Percentiles rank a stretch among this genome's conserved stretches.
These are phyloP conservation scores for Hafferia zeledoni DNA, from an alignment of 2,797 vertebrate species.

Conservation along the genomic window DNA sequence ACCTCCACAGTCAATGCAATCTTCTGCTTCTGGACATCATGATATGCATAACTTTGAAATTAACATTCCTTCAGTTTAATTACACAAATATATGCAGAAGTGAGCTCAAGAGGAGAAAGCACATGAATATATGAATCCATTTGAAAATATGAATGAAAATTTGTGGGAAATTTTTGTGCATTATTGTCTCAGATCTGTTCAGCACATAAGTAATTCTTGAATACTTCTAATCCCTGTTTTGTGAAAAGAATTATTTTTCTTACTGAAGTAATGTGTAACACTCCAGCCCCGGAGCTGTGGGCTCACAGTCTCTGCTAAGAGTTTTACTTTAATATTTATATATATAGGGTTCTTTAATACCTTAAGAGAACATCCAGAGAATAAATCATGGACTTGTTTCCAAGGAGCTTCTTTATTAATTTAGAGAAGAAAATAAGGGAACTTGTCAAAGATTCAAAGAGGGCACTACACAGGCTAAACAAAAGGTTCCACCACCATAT, in stretches of 20 bases:
- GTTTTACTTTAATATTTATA: too few species aligned
- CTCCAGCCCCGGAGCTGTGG: too few species aligned
- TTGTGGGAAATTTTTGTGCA: background rate
- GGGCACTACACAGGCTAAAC: too few species aligned
- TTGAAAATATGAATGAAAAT: slow-evolving; percentile 7
- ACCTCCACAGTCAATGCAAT: background rate
- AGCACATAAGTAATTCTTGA: background rate
- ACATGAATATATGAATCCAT: background rate
- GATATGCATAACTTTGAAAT: background rate
- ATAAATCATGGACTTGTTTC: too few species aligned
- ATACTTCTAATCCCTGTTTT: background rate
- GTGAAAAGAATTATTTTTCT: background rate
- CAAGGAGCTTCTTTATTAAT: too few species aligned
- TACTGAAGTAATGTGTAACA: background rate
- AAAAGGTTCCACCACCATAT: too few species aligned
- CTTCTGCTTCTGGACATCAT: background rate
- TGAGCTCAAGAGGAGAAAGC: background rate
- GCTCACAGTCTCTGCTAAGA: too few species aligned
- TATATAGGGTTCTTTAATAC: too few species aligned
- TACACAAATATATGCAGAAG: background rate
- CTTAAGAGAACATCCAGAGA: too few species aligned
- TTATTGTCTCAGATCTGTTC: background rate
- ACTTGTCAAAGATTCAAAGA: too few species aligned
- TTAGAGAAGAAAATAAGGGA: too few species aligned
- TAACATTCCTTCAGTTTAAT: background rate